Conservation (phyloP, 2,797 vertebrate genomes). For the Eleutherodactylus coqui region DNA sequence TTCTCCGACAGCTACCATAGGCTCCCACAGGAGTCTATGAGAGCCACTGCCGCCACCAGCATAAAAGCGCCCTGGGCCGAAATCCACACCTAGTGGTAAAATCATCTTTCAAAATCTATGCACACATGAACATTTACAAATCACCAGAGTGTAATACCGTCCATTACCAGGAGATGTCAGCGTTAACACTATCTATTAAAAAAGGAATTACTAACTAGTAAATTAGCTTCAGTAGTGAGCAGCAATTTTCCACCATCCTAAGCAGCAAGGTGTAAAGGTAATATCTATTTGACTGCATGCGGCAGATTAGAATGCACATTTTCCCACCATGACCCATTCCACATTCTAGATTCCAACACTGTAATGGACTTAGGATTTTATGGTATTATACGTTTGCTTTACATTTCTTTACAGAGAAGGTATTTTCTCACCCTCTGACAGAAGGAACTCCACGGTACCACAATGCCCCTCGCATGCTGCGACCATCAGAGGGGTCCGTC, state of each 20-base stretch:
- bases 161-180: not conserved
- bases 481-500: slow-evolving; percentile 96
- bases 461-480: slow-evolving; percentile 95
- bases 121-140: not conserved
- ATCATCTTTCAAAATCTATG: not conserved
- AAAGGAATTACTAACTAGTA: not conserved
- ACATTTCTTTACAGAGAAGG: slow-evolving; percentile 30
- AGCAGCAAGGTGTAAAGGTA: not conserved
- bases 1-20: no score
- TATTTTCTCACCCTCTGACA: slow-evolving; percentile 86
- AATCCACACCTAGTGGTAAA: no score
- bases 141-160: not conserved
- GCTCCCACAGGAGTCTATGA: no score
- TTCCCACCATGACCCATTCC: not conserved
- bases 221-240: not conserved
- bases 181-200: not conserved
- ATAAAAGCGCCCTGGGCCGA: no score
- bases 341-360: not conserved
- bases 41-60: no score
- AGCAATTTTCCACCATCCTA: not conserved
- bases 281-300: not conserved
- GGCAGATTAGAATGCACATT: not conserved
- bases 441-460: slow-evolving; percentile 92
- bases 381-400: not conserved
- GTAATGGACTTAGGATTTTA: not conserved